A percentile compares a stretch with the other conserved stretches of the same genome.
Evolutionary conservation across 2,888 invertebrate species (phyloP).

Genomic region (Neuroscelio doddi): DNA sequence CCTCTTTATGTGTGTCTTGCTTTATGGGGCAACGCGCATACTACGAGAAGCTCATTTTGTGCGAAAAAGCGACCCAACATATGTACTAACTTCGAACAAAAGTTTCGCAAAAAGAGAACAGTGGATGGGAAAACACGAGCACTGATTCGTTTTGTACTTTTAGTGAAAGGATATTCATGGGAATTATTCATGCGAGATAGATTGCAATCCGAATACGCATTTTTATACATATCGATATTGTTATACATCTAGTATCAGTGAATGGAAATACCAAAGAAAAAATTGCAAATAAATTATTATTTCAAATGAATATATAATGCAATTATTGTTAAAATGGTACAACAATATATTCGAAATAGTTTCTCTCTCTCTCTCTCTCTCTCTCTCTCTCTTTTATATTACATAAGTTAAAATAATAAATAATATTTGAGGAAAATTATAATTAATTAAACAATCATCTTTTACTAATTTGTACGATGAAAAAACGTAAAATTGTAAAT

Average conservation of each 20-base stretch:
- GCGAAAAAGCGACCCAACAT: constrained; percentile 22
- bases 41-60: constrained; percentile 21
- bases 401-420: too few relatives aligned
- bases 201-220: not conserved
- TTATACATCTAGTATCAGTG: not conserved
- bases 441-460: too few relatives aligned
- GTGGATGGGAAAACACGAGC: constrained; percentile 3
- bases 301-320: too few relatives aligned
- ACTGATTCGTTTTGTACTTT: constrained; percentile 15
- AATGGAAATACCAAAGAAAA: not conserved
- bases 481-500: too few relatives aligned
- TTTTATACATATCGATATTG: not conserved
- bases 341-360: too few relatives aligned
- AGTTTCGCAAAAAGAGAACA: constrained; percentile 18
- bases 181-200: constrained; percentile 5
- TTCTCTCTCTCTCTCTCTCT: too few relatives aligned
- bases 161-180: not conserved
- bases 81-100: constrained; percentile 24
- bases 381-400: too few relatives aligned
- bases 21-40: constrained; percentile 19
- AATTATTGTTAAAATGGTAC: too few relatives aligned
- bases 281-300: not conserved
- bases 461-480: too few relatives aligned
- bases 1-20: constrained; percentile 27
- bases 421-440: too few relatives aligned